Evolutionary conservation across 2,113 vertebrate species (phyloP).

Genomic region (Heloderma charlesbogerti): DNA sequence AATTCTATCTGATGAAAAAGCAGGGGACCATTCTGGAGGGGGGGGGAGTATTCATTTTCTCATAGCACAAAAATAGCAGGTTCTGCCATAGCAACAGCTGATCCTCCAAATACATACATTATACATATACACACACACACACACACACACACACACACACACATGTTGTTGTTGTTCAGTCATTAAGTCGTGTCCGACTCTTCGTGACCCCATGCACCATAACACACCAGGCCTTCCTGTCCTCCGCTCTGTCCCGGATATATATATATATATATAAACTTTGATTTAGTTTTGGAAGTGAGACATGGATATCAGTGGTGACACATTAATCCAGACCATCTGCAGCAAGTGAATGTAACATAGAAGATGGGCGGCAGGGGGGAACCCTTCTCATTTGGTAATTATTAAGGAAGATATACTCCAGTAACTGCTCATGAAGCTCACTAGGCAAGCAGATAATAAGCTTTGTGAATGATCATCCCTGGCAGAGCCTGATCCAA

Average conservation of each 20-base stretch:
- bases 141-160: too few relatives aligned
- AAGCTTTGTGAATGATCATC: slow-evolving; percentile 30
- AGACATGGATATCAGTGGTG: slow-evolving; percentile 13
- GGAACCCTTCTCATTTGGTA: slow-evolving; percentile 17
- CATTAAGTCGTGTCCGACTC: too few relatives aligned
- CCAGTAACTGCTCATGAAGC: neutral
- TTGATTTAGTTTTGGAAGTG: slow-evolving; percentile 14
- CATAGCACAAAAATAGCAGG: slow-evolving; percentile 47
- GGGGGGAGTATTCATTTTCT: neutral
- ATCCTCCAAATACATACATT: slow-evolving; percentile 17
- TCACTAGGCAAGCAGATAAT: slow-evolving; percentile 22
- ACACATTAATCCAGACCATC: slow-evolving; percentile 17
- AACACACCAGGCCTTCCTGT: too few relatives aligned
- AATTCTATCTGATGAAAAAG: neutral
- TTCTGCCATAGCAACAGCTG: slow-evolving; percentile 62
- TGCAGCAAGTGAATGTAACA: slow-evolving; percentile 15
- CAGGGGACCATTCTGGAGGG: neutral
- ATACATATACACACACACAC: too few relatives aligned
- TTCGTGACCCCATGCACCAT: too few relatives aligned
- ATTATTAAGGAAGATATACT: slow-evolving; percentile 19
- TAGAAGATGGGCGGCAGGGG: neutral
- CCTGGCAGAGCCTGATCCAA: neutral
- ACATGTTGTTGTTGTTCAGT: too few relatives aligned
- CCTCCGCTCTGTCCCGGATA: too few relatives aligned
- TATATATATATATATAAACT: too few relatives aligned